Percentiles rank a stretch among this genome's conserved stretches.
Conservation (phyloP, 2,888 invertebrate genomes). For the Homarus gammarus region DNA sequence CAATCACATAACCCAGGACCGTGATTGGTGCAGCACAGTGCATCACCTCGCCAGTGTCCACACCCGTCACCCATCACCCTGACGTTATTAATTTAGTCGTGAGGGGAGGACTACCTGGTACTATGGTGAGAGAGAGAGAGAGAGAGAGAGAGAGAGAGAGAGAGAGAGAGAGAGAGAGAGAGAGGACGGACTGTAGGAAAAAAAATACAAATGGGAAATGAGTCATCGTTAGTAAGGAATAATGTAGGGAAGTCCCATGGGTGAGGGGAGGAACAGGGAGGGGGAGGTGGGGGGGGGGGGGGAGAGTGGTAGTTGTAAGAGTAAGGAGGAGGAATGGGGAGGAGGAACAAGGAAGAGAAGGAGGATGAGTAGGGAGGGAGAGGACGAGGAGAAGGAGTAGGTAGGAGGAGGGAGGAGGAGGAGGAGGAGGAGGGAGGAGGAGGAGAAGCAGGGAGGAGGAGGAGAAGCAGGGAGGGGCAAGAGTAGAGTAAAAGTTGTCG, state of each 20-base stretch:
- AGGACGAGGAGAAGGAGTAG: not conserved
- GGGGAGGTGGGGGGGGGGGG: not conserved
- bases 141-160: not conserved
- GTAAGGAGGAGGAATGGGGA: not conserved
- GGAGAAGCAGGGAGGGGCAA: not conserved
- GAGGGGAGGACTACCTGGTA: not conserved
- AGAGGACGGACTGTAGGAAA: not conserved
- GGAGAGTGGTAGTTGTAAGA: too few relatives aligned
- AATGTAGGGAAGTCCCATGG: not conserved
- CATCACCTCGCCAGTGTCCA: too few relatives aligned
- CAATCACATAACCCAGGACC: too few relatives aligned
- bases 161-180: not conserved
- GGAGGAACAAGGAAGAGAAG: not conserved
- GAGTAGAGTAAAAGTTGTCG: too few relatives aligned
- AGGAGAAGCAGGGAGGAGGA: too few relatives aligned
- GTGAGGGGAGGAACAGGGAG: slow-evolving; percentile 21
- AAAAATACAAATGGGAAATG: not conserved
- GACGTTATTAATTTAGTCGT: too few relatives aligned
- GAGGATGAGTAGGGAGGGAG: not conserved
- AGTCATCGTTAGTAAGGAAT: slow-evolving; percentile 13
- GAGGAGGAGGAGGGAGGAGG: too few relatives aligned
- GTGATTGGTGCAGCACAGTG: too few relatives aligned
- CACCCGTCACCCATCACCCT: too few relatives aligned
- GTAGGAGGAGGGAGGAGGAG: too few relatives aligned
- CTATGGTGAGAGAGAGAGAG: not conserved